phyloP scores from a whole-genome alignment of 2,888 invertebrate species.

The Ypsolopha scabrella region DNA sequence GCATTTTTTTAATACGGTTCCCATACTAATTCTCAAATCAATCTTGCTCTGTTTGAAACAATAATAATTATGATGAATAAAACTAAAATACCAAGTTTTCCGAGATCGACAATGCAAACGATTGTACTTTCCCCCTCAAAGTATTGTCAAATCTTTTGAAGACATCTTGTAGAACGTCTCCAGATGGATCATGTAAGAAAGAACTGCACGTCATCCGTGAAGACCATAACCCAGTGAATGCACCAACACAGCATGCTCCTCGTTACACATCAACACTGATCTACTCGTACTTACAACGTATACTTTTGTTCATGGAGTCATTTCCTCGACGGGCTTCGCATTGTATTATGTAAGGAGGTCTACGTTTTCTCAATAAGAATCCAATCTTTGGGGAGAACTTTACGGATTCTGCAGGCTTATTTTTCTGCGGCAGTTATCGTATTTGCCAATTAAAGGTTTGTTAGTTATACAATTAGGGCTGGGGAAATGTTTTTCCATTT shows the following conservation, averaged over 20 bases:
- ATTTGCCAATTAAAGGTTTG: slow-evolving; percentile 50
- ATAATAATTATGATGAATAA: too few species aligned
- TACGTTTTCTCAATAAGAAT: slow-evolving; percentile 41
- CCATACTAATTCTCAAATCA: too few species aligned
- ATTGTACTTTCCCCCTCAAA: too few species aligned
- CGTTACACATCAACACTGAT: slow-evolving; percentile 43
- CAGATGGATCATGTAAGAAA: too few species aligned
- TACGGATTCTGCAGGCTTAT: slow-evolving; percentile 42
- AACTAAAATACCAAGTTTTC: too few species aligned
- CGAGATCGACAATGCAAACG: too few species aligned
- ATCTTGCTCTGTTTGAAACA: too few species aligned
- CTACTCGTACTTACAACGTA: slow-evolving; percentile 47
- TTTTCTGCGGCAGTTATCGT: slow-evolving; percentile 48
- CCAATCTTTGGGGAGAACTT: slow-evolving; percentile 58
- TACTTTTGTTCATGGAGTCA: slow-evolving; percentile 22
- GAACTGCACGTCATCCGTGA: too few species aligned
- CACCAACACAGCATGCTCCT: slow-evolving; percentile 61
- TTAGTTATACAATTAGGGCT: slow-evolving; percentile 34
- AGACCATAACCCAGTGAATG: slow-evolving; percentile 9
- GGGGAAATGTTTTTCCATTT: slow-evolving; percentile 41
- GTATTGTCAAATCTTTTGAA: too few species aligned
- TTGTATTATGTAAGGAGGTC: slow-evolving; percentile 26
- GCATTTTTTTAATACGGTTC: too few species aligned
- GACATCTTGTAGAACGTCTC: too few species aligned
- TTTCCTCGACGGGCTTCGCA: slow-evolving; percentile 41